Conservation (phyloP, 2,113 vertebrate species). For the Archilochus colubris region DNA sequence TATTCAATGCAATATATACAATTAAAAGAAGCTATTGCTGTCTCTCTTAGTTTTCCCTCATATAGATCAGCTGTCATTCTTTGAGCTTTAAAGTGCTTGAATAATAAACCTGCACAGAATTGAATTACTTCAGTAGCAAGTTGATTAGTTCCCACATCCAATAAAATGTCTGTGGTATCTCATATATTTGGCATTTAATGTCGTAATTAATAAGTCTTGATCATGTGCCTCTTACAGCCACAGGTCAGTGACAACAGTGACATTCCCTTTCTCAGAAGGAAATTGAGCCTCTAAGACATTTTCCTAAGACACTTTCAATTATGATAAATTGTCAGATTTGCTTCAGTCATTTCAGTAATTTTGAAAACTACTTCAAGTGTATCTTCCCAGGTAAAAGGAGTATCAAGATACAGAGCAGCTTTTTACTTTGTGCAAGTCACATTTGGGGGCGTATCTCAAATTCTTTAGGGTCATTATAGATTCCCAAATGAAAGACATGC, state of each 20-base stretch:
- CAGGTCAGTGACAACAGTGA: conserved; percentile 62
- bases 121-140: conserved; percentile 59
- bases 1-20: conserved; percentile 55
- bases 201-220: conserved; percentile 67
- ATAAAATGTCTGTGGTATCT: conserved; percentile 51
- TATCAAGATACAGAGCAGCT: neutral
- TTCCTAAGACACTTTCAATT: conserved; percentile 63
- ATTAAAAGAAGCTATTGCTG: conserved; percentile 57
- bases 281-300: conserved; percentile 63
- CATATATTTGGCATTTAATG: conserved; percentile 61
- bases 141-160: conserved; percentile 62
- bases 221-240: conserved; percentile 38
- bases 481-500: neutral
- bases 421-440: neutral
- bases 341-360: conserved; percentile 63
- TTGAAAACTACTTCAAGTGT: conserved; percentile 20
- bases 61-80: conserved; percentile 63
- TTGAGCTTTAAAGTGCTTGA: conserved; percentile 51
- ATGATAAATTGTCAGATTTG: conserved; percentile 62
- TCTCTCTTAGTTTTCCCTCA: conserved; percentile 49
- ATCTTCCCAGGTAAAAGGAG: conserved; percentile 21
- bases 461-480: neutral
- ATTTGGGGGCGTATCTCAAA: neutral
- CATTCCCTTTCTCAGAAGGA: conserved; percentile 61
- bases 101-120: conserved; percentile 64